phyloP scores from a whole-genome alignment of 2,797 vertebrate species.

The Phataginus tetradactyla region DNA sequence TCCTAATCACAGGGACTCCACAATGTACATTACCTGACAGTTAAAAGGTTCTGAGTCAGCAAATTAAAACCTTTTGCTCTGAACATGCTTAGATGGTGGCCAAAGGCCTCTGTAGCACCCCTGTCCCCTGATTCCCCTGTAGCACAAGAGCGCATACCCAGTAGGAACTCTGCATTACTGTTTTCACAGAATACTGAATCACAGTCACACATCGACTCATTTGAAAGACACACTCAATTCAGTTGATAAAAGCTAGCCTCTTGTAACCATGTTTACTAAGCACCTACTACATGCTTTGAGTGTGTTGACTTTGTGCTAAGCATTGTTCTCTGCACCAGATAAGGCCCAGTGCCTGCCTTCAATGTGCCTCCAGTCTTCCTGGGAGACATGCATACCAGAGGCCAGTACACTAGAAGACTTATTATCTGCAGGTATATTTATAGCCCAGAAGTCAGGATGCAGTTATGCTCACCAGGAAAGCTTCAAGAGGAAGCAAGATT shows the following conservation, averaged over 20 bases:
- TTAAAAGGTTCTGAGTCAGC: background rate
- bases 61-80: background rate
- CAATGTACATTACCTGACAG: background rate
- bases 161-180: accelerated
- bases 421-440: background rate
- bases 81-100: background rate
- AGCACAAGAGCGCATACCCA: background rate
- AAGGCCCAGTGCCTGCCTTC: background rate
- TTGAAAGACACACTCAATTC: background rate
- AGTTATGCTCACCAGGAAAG: background rate
- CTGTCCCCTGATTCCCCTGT: accelerated
- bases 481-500: background rate
- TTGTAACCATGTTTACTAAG: background rate
- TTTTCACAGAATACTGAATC: background rate
- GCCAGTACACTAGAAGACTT: background rate
- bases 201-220: background rate
- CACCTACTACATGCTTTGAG: background rate
- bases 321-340: background rate
- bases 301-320: background rate
- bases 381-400: background rate
- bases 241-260: background rate
- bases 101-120: background rate
- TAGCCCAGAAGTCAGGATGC: background rate
- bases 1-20: background rate
- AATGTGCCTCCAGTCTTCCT: background rate